Evolutionary conservation across 1,140 invertebrate genomes (phyloP).

Genomic region (Drosophila sproati): DNA sequence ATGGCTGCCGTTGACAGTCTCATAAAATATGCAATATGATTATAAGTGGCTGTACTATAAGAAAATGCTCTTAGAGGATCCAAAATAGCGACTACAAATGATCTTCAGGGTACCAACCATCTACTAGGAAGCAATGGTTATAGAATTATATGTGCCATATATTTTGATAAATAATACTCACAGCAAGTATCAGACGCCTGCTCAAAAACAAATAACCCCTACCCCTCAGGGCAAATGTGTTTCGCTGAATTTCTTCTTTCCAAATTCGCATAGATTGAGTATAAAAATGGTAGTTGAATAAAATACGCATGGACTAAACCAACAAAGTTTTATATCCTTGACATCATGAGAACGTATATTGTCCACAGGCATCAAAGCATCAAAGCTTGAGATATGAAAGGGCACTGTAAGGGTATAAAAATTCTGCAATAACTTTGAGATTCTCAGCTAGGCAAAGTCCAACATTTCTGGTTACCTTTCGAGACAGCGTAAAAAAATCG

Average conservation of each 20-base stretch:
- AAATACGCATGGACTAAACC: slow-evolving; percentile 52
- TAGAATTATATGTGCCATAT: too few relatives aligned
- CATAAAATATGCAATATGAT: slow-evolving; percentile 23
- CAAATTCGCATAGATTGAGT: slow-evolving; percentile 67
- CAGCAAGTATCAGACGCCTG: slow-evolving; percentile 85
- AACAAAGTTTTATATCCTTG: slow-evolving; percentile 49
- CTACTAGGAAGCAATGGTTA: slow-evolving; percentile 29
- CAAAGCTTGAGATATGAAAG: slow-evolving; percentile 58
- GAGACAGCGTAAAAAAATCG: slow-evolving; percentile 57
- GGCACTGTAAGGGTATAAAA: slow-evolving; percentile 46
- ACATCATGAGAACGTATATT: slow-evolving; percentile 55
- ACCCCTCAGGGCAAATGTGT: slow-evolving; percentile 85
- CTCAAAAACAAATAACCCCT: slow-evolving; percentile 87
- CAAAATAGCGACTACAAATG: slow-evolving; percentile 63
- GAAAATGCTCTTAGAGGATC: slow-evolving; percentile 65
- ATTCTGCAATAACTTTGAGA: background rate
- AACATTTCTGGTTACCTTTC: slow-evolving; percentile 44
- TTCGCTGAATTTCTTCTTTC: slow-evolving; percentile 4
- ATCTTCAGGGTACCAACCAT: slow-evolving; percentile 74
- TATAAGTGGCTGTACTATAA: slow-evolving; percentile 42
- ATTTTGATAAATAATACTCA: slow-evolving; percentile 30
- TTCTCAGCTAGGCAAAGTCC: too few relatives aligned
- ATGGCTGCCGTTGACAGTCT: slow-evolving; percentile 29
- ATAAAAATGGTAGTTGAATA: slow-evolving; percentile 58
- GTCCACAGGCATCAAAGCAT: slow-evolving; percentile 66